Evolutionary conservation across 2,113 vertebrate genomes (phyloP).

Genomic region (Dipodomys stephensi): DNA sequence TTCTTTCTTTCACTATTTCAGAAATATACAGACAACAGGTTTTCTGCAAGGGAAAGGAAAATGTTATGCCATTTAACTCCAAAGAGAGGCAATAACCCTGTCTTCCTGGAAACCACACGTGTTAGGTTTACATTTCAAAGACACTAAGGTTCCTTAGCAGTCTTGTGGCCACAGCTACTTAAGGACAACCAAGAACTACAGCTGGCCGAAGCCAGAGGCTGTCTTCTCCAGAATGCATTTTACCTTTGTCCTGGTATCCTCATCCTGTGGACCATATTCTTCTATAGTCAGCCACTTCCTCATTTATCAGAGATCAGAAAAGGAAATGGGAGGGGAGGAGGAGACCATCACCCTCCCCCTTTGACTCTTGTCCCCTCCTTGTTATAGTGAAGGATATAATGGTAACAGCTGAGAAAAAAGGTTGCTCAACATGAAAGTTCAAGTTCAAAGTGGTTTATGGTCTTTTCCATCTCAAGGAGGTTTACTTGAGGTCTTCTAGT

Average conservation of each 20-base stretch:
- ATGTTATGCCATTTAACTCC: not conserved
- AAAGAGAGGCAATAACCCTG: not conserved
- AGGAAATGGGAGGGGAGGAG: not conserved
- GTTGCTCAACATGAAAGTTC: not conserved
- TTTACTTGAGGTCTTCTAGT: not conserved
- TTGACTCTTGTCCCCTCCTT: not conserved
- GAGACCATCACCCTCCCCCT: no score
- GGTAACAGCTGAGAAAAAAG: not conserved
- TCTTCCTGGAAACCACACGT: not conserved
- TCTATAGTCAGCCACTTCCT: not conserved
- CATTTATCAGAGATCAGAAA: not conserved
- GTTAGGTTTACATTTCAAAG: constrained; percentile 26
- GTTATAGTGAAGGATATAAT: not conserved
- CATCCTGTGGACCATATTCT: not conserved
- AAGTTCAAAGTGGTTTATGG: not conserved
- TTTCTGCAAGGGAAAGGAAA: constrained; percentile 7
- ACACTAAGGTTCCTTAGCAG: not conserved
- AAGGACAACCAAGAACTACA: not conserved
- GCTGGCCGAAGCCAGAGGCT: not conserved
- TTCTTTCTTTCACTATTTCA: constrained; percentile 5
- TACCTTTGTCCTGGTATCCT: not conserved
- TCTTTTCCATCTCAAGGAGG: not conserved
- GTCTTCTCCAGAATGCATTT: not conserved
- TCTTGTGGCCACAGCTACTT: not conserved
- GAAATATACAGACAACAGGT: not conserved